Conservation (phyloP, 2,888 invertebrate genomes). For the Mantis religiosa region DNA sequence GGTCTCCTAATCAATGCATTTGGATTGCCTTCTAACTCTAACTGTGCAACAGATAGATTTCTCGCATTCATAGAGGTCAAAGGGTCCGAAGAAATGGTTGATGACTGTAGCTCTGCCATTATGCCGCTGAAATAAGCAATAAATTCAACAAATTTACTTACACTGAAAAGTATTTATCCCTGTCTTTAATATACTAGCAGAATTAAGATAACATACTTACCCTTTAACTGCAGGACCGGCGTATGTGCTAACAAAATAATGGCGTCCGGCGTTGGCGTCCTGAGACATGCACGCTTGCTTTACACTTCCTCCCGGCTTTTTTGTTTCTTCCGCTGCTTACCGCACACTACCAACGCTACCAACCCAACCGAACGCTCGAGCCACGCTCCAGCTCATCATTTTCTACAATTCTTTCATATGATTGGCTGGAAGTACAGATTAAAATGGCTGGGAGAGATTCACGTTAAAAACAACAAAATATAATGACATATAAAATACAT, state of each 20-base stretch:
- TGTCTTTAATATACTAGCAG: background rate
- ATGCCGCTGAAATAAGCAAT: background rate
- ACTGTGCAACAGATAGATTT: conserved; percentile 67
- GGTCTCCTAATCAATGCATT: conserved; percentile 57
- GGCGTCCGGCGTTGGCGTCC: background rate
- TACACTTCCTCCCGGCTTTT: conserved; percentile 5
- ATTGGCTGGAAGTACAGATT: no score
- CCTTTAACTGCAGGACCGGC: background rate
- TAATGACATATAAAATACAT: background rate
- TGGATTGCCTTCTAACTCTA: conserved; percentile 92
- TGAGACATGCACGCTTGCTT: background rate
- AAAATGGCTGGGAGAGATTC: background rate
- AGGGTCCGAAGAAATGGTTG: conserved; percentile 70
- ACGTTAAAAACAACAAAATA: background rate
- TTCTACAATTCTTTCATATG: background rate
- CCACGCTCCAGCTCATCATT: background rate
- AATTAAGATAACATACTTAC: background rate
- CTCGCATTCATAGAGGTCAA: conserved; percentile 42
- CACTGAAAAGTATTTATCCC: background rate
- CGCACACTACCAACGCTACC: background rate
- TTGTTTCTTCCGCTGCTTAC: background rate
- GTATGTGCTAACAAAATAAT: background rate
- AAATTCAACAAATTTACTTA: background rate
- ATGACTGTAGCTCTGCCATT: conserved; percentile 60
- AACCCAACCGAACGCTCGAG: background rate